Conservation (phyloP, 2,888 invertebrate genomes). For the Torymus tubicola region DNA sequence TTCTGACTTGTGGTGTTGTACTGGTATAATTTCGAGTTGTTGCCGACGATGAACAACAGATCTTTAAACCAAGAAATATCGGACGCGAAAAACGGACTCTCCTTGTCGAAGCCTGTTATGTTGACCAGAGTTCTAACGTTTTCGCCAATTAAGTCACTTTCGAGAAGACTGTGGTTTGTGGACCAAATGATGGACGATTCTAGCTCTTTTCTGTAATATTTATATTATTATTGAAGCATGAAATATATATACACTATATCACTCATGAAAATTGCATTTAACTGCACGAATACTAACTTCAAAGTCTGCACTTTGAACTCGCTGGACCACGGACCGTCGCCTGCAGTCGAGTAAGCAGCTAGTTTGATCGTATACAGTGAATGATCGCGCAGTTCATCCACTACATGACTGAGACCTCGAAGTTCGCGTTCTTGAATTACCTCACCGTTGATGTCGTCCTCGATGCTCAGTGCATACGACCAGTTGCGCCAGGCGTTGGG, state of each 20-base stretch:
- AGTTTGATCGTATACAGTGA: constrained; percentile 88
- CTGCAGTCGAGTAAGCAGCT: constrained; percentile 86
- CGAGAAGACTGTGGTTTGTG: constrained; percentile 85
- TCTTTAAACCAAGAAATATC: constrained; percentile 89
- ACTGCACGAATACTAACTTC: constrained; percentile 68
- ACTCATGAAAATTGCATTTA: too few species aligned
- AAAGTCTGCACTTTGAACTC: constrained; percentile 86
- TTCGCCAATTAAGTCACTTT: constrained; percentile 89
- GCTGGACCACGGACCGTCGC: constrained; percentile 88
- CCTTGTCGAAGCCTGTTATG: constrained; percentile 78
- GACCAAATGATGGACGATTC: constrained; percentile 86
- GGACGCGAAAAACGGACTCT: constrained; percentile 78
- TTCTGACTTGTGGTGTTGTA: constrained; percentile 83
- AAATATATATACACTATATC: neutral
- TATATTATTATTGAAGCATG: too few species aligned
- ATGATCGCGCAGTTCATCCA: constrained; percentile 84
- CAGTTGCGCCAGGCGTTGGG: constrained; percentile 84
- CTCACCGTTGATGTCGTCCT: constrained; percentile 77
- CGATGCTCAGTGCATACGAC: constrained; percentile 87
- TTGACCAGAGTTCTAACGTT: constrained; percentile 84
- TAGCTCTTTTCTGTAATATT: constrained; percentile 76
- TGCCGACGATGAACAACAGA: constrained; percentile 85
- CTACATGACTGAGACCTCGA: constrained; percentile 81
- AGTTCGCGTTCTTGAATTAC: constrained; percentile 76
- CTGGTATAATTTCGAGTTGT: constrained; percentile 84